Evolutionary conservation across 1,140 invertebrate species (phyloP), one percentile per base, ranked within the genome.

Genomic region (Aphis craccivora): DNA sequence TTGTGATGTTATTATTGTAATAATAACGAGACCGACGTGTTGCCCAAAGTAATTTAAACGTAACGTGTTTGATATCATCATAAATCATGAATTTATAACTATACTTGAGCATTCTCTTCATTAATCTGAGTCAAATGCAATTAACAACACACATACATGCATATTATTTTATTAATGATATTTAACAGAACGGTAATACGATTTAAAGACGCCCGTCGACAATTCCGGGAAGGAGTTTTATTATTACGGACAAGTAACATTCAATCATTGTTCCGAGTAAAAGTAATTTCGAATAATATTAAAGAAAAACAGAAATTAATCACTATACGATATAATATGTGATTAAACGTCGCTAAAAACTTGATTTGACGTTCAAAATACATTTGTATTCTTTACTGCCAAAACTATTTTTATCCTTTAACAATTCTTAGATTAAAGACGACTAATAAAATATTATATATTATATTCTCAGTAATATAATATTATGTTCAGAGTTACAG

Each of bases 101-200:
- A 37, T 35, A 37, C 87, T 30, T 11, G n/a, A 51, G 8, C 14
- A 35, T n/a, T 53, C 30, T 35, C 45, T 88, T 90, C 89, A 90
- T 90, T 90, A 90, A 90, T 90, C 89, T 37, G 53, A 90, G 89
- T 90, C 89, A 48, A 43, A 90, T 35, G 53, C 18, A 60, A 90
- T 90, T 67, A 90, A 43, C 37, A 67, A 30, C 53, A 7, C 88
- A 25, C 51, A 60, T 37, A 43, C 53, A 37, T 25, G 87, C n/a
- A 23, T 23, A 60, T 40, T 90, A 53, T 67, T 55, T 90, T 48
- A 90, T 90, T 60, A 90, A 90, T 67, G 40, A 43, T 43, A n/a
- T 90, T 90, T 43, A 67, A 90, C 89, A 23, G 89, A 40, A 67
- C 89, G 23, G 53, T 90, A 90, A 90, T 43, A 23, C 37, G 43